A percentile compares a stretch with the other conserved stretches of the same genome.
Conservation (phyloP, 1,140 invertebrate genomes). For the Adelges cooleyi region DNA sequence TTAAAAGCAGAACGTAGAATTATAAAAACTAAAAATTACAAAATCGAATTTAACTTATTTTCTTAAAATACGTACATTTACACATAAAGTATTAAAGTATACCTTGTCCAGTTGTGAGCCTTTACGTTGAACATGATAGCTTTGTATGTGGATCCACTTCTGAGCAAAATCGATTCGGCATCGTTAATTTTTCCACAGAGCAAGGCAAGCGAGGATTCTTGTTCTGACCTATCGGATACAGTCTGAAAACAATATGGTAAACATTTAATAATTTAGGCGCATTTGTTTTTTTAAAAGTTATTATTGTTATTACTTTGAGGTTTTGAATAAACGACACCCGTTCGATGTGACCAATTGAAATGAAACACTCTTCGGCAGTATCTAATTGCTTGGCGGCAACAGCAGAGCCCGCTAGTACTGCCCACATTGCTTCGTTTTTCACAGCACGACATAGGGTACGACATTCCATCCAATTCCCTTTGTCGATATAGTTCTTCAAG, state of each 20-base stretch:
- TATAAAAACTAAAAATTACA: background rate
- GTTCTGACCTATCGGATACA: constrained; percentile 45
- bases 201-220: constrained; percentile 67
- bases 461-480: constrained; percentile 66
- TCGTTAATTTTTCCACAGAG: constrained; percentile 65
- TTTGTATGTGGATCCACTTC: constrained; percentile 60
- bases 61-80: background rate
- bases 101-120: constrained; percentile 76
- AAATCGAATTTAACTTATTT: too few species aligned
- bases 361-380: constrained; percentile 84
- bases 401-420: constrained; percentile 75
- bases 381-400: constrained; percentile 64
- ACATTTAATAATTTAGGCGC: too few species aligned
- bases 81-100: constrained; percentile 32
- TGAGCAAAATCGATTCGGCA: constrained; percentile 69
- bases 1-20: background rate
- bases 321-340: constrained; percentile 83
- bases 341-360: constrained; percentile 78
- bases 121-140: constrained; percentile 71
- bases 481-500: constrained; percentile 61
- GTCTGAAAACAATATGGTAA: constrained; percentile 36
- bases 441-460: constrained; percentile 60
- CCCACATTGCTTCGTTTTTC: constrained; percentile 75
- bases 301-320: constrained; percentile 50
- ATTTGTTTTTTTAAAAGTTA: too few species aligned